phyloP scores from a whole-genome alignment of 2,797 vertebrate genomes.

The Dipus sagitta region DNA sequence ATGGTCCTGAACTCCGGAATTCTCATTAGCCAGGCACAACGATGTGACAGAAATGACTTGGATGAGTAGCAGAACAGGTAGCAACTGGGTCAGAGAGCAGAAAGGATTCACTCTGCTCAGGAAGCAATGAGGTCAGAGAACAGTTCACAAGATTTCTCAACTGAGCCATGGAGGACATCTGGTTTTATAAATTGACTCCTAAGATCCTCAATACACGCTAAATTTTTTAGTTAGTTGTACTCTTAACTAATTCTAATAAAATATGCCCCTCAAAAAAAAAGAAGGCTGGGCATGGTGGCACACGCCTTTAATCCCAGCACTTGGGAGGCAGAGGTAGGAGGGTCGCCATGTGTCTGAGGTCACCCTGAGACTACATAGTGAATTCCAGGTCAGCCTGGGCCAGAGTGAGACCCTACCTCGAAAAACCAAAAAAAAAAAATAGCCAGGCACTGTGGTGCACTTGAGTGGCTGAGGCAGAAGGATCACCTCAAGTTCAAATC shows the following conservation, averaged over 20 bases:
- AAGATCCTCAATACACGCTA: neutral
- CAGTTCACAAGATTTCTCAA: neutral
- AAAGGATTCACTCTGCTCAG: neutral
- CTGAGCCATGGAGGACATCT: neutral
- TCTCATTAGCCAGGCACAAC: neutral
- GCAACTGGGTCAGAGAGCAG: neutral
- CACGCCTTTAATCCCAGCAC: too few species aligned
- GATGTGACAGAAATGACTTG: neutral
- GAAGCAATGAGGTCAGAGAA: neutral
- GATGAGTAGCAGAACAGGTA: neutral
- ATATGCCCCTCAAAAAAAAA: neutral
- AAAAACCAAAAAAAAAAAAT: neutral
- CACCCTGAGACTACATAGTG: too few species aligned
- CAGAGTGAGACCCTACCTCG: too few species aligned
- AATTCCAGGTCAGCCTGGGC: too few species aligned
- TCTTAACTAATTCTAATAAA: slow-evolving; percentile 36
- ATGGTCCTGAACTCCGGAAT: slow-evolving; percentile 1
- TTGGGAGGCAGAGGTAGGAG: too few species aligned
- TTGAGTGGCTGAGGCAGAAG: neutral
- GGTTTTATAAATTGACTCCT: slow-evolving; percentile 1
- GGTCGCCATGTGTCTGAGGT: too few species aligned
- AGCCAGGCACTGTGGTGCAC: neutral
- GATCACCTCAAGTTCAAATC: neutral
- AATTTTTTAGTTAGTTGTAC: slow-evolving; percentile 2
- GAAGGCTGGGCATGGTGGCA: too few species aligned